Evolutionary conservation across 2,888 invertebrate genomes (phyloP).

Genomic region (Tachina lurida): DNA sequence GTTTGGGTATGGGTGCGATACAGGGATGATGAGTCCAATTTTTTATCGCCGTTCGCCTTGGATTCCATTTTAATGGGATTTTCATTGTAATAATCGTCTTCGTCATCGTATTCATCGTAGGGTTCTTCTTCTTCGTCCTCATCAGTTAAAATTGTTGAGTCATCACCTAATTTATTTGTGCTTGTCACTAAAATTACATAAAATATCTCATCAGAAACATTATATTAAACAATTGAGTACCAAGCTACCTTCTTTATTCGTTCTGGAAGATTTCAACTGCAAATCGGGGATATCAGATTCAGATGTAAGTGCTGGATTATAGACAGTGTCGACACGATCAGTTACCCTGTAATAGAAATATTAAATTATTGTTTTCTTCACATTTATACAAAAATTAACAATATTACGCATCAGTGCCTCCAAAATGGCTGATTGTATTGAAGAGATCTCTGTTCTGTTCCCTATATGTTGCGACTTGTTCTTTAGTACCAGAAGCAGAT

Average conservation of each 20-base stretch:
- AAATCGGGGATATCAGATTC: conserved; percentile 77
- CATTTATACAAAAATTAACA: conserved; percentile 1
- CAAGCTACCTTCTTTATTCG: conserved; percentile 75
- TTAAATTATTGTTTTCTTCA: conserved; percentile 29
- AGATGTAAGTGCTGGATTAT: conserved; percentile 76
- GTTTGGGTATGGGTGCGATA: conserved; percentile 77
- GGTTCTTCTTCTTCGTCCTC: conserved; percentile 85
- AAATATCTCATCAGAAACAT: not conserved
- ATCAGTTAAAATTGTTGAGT: conserved; percentile 76
- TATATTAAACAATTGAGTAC: rapidly evolving
- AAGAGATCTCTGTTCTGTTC: conserved; percentile 87
- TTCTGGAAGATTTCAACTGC: conserved; percentile 78
- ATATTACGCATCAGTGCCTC: conserved; percentile 79
- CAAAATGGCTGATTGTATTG: conserved; percentile 85
- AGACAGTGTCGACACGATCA: conserved; percentile 80
- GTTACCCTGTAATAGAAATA: conserved; percentile 76
- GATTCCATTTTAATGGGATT: conserved; percentile 78
- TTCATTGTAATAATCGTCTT: conserved; percentile 86
- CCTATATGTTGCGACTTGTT: conserved; percentile 85
- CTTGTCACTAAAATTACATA: conserved; percentile 64
- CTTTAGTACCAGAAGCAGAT: conserved; percentile 89
- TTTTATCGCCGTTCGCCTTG: conserved; percentile 40
- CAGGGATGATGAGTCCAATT: conserved; percentile 63
- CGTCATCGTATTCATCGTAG: conserved; percentile 83
- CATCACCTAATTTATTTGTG: conserved; percentile 73